Conservation (phyloP, 1,140 invertebrate genomes). For the Scaptodrosophila lebanonensis region DNA sequence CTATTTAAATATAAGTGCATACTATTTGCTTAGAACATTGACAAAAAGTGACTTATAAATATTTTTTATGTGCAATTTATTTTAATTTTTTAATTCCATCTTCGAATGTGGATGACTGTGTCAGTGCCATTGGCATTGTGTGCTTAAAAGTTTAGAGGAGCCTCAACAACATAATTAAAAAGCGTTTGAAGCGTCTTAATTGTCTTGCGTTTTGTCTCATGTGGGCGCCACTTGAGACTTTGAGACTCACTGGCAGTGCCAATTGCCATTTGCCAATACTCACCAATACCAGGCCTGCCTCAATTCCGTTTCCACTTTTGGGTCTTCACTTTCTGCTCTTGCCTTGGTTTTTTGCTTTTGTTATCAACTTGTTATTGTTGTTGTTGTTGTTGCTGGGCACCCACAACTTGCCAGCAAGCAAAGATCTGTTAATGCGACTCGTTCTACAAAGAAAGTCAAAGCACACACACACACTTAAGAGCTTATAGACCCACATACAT, state of each 20-base stretch:
- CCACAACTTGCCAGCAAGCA: too few species aligned
- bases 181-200: slow-evolving; percentile 25
- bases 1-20: slow-evolving; percentile 10
- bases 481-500: slow-evolving; percentile 16
- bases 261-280: slow-evolving; percentile 41
- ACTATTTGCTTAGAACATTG: slow-evolving; percentile 8
- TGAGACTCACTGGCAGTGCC: slow-evolving; percentile 44
- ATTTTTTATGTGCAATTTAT: slow-evolving; percentile 55
- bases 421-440: too few species aligned
- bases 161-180: slow-evolving; percentile 12
- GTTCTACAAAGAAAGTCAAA: slow-evolving; percentile 1
- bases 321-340: too few species aligned
- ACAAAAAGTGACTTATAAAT: slow-evolving; percentile 30
- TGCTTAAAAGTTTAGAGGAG: too few species aligned
- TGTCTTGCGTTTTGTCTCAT: slow-evolving; percentile 17
- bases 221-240: slow-evolving; percentile 43
- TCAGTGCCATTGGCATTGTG: slow-evolving; percentile 56
- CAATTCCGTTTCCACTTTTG: too few species aligned
- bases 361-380: too few species aligned
- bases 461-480: too few species aligned
- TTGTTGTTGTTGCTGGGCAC: slow-evolving; percentile 25
- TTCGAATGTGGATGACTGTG: slow-evolving; percentile 69
- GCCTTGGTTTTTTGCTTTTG: slow-evolving; percentile 52
- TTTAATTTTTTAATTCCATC: slow-evolving; percentile 49
- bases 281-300: neutral